A percentile compares a stretch with the other conserved stretches of the same genome.
Conservation (phyloP, 1,140 invertebrate species). For the Alviniconcha marisindica region DNA sequence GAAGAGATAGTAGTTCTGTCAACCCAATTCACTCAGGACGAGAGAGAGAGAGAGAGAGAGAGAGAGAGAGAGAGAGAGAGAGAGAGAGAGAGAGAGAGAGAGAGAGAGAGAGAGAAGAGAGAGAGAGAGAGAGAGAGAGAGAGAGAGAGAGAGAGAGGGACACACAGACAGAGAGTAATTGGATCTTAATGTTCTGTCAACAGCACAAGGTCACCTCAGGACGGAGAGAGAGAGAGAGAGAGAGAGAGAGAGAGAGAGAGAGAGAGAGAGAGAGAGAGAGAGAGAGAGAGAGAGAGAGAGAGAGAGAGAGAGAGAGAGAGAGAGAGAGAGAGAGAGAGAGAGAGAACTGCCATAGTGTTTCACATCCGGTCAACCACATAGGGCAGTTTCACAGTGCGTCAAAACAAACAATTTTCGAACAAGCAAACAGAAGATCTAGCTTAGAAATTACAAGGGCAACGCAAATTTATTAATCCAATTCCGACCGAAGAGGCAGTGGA, state of each 20-base stretch:
- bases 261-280: slow-evolving; percentile 17
- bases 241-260: not conserved
- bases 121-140: not conserved
- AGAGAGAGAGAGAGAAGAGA: not conserved
- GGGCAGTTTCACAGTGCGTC: too few species aligned
- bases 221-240: too few species aligned
- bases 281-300: slow-evolving; percentile 17
- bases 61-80: too few species aligned
- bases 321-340: not conserved
- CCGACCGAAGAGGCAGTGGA: not conserved
- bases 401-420: too few species aligned
- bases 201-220: not conserved
- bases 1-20: too few species aligned
- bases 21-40: too few species aligned
- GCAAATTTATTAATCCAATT: too few species aligned
- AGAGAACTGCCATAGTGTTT: too few species aligned
- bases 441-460: not conserved
- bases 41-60: too few species aligned
- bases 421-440: not conserved
- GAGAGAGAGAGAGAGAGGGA: not conserved
- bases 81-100: too few species aligned
- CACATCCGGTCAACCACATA: too few species aligned
- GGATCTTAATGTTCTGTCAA: not conserved
- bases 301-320: slow-evolving; percentile 8
- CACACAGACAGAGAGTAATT: too few species aligned